Conservation (phyloP, 2,113 vertebrate species). For the Orycteropus afer region DNA sequence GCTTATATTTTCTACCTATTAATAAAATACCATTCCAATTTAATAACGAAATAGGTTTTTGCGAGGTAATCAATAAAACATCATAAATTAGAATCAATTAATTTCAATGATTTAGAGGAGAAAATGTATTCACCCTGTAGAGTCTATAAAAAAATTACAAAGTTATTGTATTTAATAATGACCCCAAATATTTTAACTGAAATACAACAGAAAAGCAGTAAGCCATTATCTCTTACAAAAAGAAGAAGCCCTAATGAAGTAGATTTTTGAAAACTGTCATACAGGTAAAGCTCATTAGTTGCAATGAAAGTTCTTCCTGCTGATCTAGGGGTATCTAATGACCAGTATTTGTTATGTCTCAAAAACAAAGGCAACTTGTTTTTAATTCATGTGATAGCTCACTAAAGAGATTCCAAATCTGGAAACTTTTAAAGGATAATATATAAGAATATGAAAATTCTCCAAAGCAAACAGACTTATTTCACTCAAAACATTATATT, state of each 20-base stretch:
- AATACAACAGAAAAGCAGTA: slow-evolving; percentile 81
- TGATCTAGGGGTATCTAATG: slow-evolving; percentile 83
- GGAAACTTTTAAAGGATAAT: slow-evolving; percentile 73
- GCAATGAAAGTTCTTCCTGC: slow-evolving; percentile 83
- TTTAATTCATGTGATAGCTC: slow-evolving; percentile 77
- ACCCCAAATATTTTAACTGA: slow-evolving; percentile 81
- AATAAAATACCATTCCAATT: slow-evolving; percentile 29
- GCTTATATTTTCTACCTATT: slow-evolving; percentile 25
- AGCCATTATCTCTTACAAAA: slow-evolving; percentile 81
- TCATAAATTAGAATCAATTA: slow-evolving; percentile 79
- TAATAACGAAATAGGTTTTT: slow-evolving; percentile 17
- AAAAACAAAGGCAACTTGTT: slow-evolving; percentile 84
- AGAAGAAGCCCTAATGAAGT: slow-evolving; percentile 84
- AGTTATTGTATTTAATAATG: slow-evolving; percentile 78
- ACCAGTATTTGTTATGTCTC: slow-evolving; percentile 83
- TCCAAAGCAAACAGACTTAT: slow-evolving; percentile 60
- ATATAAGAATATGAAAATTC: slow-evolving; percentile 58
- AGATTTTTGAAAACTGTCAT: slow-evolving; percentile 85
- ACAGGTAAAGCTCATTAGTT: slow-evolving; percentile 86
- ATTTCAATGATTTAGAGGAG: slow-evolving; percentile 72
- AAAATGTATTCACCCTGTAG: slow-evolving; percentile 57
- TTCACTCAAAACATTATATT: slow-evolving; percentile 43
- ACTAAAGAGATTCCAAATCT: slow-evolving; percentile 75
- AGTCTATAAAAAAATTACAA: slow-evolving; percentile 74
- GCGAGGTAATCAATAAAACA: slow-evolving; percentile 52